A percentile compares a stretch with the other conserved stretches of the same genome.
Evolutionary conservation across 2,888 invertebrate genomes (phyloP).

Genomic region (Cheilosia variabilis): DNA sequence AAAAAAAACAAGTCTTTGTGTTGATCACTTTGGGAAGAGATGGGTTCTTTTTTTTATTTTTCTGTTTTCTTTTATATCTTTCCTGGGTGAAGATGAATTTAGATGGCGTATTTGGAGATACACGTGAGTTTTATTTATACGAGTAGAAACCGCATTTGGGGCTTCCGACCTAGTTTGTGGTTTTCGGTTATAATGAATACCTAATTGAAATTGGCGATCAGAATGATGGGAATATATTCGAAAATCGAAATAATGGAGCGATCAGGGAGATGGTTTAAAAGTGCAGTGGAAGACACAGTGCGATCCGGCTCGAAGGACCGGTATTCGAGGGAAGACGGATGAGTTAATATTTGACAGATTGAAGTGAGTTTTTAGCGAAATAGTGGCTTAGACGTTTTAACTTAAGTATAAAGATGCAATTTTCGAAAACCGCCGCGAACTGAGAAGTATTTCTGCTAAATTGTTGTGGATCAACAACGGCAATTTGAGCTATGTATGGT

Average conservation of each 20-base stretch:
- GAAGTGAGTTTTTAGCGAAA: too few relatives aligned
- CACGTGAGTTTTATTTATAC: background rate
- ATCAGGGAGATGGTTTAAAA: too few relatives aligned
- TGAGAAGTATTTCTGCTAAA: too few relatives aligned
- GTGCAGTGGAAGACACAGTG: background rate
- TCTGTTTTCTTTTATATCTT: background rate
- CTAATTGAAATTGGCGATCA: background rate
- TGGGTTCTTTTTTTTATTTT: background rate
- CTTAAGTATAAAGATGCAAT: too few relatives aligned
- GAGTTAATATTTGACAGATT: too few relatives aligned
- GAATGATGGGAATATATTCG: too few relatives aligned
- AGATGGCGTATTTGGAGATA: conserved; percentile 25
- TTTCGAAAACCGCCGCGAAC: too few relatives aligned
- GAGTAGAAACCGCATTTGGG: background rate
- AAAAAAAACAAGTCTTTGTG: conserved; percentile 6
- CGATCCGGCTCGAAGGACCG: conserved; percentile 9
- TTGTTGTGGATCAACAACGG: too few relatives aligned
- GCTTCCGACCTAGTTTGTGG: conserved; percentile 6
- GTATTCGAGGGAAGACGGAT: background rate
- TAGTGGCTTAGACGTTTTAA: too few relatives aligned
- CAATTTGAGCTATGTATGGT: too few relatives aligned
- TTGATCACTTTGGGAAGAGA: conserved; percentile 35
- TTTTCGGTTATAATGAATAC: background rate
- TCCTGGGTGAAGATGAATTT: conserved; percentile 8
- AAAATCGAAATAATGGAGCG: too few relatives aligned